These are phyloP conservation scores for Volucella inflata DNA, from an alignment of 2,888 invertebrate species.

Conservation along the genomic window DNA sequence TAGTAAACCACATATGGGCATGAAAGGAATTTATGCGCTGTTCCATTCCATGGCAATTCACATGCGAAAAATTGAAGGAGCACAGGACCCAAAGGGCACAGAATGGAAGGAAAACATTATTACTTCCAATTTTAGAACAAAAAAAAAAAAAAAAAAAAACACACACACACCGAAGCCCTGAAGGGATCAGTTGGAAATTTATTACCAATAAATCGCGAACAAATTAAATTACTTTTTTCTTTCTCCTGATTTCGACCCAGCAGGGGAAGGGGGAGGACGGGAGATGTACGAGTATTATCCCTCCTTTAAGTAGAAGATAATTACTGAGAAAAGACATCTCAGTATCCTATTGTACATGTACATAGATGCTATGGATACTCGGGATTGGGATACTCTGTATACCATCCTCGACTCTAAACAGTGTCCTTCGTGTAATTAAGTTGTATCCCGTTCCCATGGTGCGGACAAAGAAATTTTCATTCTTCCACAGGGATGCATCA, in stretches of 20 bases:
- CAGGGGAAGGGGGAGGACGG: conserved; percentile 1
- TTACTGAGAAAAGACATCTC: not conserved
- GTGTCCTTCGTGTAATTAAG: conserved; percentile 14
- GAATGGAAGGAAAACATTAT: conserved; percentile 28
- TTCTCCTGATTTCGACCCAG: conserved; percentile 19
- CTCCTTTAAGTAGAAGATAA: not conserved
- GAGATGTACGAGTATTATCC: not conserved
- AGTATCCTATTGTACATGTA: too few species aligned
- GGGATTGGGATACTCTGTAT: too few species aligned
- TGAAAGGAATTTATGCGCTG: too few species aligned
- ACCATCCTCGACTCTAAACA: too few species aligned
- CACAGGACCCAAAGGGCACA: not conserved
- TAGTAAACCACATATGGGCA: too few species aligned
- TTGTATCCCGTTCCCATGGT: conserved; percentile 10
- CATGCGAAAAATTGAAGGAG: conserved; percentile 15
- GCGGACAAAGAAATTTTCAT: conserved; percentile 12
- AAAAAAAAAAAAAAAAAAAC: too few species aligned
- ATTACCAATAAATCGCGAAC: conserved; percentile 48
- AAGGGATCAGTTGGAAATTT: conserved; percentile 23
- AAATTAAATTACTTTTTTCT: conserved; percentile 43
- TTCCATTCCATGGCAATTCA: too few species aligned
- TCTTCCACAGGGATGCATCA: conserved; percentile 27
- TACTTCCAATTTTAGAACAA: conserved; percentile 41
- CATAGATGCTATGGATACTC: too few species aligned
- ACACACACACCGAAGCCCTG: not conserved